Evolutionary conservation across 1,140 invertebrate genomes (phyloP).

Genomic region (Heliconius nattereri): DNA sequence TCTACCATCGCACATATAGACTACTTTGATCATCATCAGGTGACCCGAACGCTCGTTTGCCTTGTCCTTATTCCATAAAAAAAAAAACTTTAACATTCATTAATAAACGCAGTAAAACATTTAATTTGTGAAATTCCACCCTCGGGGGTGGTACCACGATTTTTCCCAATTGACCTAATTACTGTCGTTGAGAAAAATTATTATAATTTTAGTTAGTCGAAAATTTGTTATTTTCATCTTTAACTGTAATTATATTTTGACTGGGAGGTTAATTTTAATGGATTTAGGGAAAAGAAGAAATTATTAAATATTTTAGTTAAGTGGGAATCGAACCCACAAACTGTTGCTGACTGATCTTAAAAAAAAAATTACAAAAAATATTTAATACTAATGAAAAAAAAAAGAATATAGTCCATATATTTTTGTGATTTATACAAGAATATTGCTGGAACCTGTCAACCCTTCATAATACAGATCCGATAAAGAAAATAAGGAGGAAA

Average conservation of each 20-base stretch:
- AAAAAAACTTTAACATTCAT: background rate
- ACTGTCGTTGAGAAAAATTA: slow-evolving; percentile 37
- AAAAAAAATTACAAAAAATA: background rate
- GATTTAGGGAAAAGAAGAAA: background rate
- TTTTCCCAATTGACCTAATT: slow-evolving; percentile 43
- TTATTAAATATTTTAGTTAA: no score
- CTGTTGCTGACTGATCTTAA: background rate
- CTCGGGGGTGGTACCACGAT: slow-evolving; percentile 36
- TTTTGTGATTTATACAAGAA: slow-evolving; percentile 17
- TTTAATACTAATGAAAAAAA: background rate
- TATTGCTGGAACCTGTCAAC: slow-evolving; percentile 28
- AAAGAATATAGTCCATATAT: background rate
- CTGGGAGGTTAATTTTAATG: slow-evolving; percentile 20
- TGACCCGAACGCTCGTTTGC: no score
- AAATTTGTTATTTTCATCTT: background rate
- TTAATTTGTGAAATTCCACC: slow-evolving; percentile 25
- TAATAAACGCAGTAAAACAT: background rate
- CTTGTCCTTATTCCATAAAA: no score
- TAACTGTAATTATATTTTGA: background rate
- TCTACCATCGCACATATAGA: background rate
- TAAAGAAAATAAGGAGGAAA: slow-evolving; percentile 31
- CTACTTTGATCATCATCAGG: no score
- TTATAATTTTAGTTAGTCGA: background rate
- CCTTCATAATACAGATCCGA: slow-evolving; percentile 25
- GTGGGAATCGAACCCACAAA: no score